These are phyloP conservation scores for Cynopterus brachyotis DNA, from an alignment of 2,113 vertebrate species.

Conservation along the genomic window DNA sequence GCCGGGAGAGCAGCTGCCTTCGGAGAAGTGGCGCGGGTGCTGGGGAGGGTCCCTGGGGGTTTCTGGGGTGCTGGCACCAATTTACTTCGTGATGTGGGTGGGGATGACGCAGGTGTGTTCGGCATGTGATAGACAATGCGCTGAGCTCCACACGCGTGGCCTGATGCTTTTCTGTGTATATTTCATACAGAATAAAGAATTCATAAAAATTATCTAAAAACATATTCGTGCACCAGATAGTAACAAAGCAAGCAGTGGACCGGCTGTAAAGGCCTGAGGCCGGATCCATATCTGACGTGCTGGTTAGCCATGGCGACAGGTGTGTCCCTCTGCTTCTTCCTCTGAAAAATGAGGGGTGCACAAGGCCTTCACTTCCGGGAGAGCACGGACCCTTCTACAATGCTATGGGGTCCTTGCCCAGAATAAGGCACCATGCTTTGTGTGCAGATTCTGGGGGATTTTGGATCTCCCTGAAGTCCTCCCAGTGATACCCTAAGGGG, in stretches of 20 bases:
- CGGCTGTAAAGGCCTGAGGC: too few relatives aligned
- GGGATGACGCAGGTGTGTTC: not conserved
- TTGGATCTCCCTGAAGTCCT: too few relatives aligned
- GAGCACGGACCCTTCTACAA: not conserved
- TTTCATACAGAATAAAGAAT: not conserved
- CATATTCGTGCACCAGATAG: rapidly evolving
- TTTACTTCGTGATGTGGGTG: rapidly evolving
- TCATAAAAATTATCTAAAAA: not conserved
- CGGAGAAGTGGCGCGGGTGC: rapidly evolving
- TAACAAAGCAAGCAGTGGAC: rapidly evolving
- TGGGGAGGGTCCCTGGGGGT: not conserved
- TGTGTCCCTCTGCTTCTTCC: too few relatives aligned
- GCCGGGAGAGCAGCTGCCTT: not conserved
- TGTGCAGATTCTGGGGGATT: rapidly evolving
- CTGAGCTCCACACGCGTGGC: rapidly evolving
- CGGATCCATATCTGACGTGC: not conserved
- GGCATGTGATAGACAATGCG: rapidly evolving
- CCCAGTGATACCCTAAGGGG: not conserved
- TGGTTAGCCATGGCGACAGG: not conserved
- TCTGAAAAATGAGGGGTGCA: not conserved
- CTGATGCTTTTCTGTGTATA: not conserved
- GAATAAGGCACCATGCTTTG: not conserved
- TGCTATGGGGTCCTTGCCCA: not conserved
- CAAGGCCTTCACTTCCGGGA: not conserved
- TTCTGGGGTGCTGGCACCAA: not conserved